phyloP scores from a whole-genome alignment of 2,113 vertebrate genomes.

The Cariama cristata region DNA sequence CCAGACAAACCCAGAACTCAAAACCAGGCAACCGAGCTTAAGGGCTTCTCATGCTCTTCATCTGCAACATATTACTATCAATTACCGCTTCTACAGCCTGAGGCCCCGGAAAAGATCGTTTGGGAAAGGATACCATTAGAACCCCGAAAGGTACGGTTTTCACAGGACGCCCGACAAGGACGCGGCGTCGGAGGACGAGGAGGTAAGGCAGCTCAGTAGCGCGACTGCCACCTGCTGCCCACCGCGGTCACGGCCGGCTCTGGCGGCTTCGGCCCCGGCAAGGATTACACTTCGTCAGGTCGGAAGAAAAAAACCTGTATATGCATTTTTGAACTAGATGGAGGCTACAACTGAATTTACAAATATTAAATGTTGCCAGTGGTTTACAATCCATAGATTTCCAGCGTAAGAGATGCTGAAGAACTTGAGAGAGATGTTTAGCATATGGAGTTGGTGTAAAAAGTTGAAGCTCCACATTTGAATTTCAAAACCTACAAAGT shows the following conservation, averaged over 20 bases:
- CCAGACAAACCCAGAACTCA: not conserved
- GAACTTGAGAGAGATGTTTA: not conserved
- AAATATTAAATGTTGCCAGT: not conserved
- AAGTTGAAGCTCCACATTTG: not conserved
- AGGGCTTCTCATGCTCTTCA: conserved; percentile 8
- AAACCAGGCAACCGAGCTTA: not conserved
- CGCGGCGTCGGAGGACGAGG: not conserved
- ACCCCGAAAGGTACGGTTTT: conserved; percentile 1
- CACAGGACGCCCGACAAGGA: not conserved
- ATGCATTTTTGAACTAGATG: rapidly evolving
- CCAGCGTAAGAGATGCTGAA: not conserved
- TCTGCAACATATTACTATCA: not conserved
- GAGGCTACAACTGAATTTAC: not conserved
- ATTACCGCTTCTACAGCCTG: not conserved
- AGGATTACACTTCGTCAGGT: not conserved
- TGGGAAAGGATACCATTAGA: conserved; percentile 64
- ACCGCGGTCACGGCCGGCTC: not conserved
- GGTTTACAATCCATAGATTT: not conserved
- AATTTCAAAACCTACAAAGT: not conserved
- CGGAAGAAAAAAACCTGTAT: not conserved
- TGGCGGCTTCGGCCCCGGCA: not conserved
- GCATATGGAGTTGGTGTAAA: not conserved
- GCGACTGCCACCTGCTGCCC: conserved; percentile 82
- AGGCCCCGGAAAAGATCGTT: conserved; percentile 47
- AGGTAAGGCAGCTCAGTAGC: conserved; percentile 68